Conservation (phyloP, 2,888 invertebrate genomes). For the Tuberolachnus salignus region DNA sequence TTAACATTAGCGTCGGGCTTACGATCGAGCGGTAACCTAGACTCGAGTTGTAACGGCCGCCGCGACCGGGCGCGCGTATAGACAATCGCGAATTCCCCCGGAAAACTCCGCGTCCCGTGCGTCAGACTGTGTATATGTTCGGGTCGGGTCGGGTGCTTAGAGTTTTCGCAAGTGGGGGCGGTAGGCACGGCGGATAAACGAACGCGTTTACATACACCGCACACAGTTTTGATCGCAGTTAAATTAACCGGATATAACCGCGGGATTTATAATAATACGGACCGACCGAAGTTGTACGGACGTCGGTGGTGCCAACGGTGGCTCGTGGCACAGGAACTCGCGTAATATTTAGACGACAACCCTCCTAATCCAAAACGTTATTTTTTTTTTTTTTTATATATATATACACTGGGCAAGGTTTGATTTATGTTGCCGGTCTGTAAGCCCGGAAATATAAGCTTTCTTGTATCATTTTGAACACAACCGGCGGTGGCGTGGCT, state of each 20-base stretch:
- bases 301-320: too few species aligned
- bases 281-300: neutral
- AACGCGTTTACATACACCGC: neutral
- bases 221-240: slow-evolving; percentile 22
- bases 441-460: too few species aligned
- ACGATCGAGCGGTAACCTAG: neutral
- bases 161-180: slow-evolving; percentile 1
- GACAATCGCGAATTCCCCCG: neutral
- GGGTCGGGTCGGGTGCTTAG: neutral
- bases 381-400: too few species aligned
- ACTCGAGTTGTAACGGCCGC: slow-evolving; percentile 18
- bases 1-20: neutral
- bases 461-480: too few species aligned
- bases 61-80: neutral
- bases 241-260: neutral
- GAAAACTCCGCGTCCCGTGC: slow-evolving; percentile 32
- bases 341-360: neutral
- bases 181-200: neutral
- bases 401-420: too few species aligned
- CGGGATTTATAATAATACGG: slow-evolving; percentile 2
- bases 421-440: too few species aligned
- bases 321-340: too few species aligned
- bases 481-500: too few species aligned
- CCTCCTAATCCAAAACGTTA: too few species aligned
- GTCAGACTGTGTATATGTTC: neutral